Conservation (phyloP, 1,140 invertebrate species). For the Nomia melanderi region DNA sequence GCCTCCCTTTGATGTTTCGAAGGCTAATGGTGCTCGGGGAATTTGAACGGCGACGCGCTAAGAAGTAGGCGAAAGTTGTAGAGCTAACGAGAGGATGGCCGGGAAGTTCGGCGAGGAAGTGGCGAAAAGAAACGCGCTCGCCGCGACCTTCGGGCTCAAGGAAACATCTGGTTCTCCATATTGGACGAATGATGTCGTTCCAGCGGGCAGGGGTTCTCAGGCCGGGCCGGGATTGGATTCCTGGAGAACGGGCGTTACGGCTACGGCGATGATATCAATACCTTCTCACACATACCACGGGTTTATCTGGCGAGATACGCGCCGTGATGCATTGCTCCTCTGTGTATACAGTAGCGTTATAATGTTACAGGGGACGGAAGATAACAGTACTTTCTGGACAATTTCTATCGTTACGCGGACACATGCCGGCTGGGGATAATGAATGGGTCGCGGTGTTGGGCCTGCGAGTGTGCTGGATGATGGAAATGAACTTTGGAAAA, state of each 20-base stretch:
- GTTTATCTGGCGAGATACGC: constrained; percentile 51
- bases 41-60: too few relatives aligned
- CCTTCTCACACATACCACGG: constrained; percentile 16
- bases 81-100: too few relatives aligned
- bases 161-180: constrained; percentile 59
- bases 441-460: neutral
- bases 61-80: too few relatives aligned
- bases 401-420: neutral
- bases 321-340: constrained; percentile 7
- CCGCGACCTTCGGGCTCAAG: constrained; percentile 61
- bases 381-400: constrained; percentile 22
- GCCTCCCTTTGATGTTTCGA: constrained; percentile 33
- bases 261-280: constrained; percentile 58
- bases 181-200: constrained; percentile 62
- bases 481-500: too few relatives aligned
- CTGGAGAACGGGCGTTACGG: constrained; percentile 46
- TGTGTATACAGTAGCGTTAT: constrained; percentile 27
- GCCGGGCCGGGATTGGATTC: constrained; percentile 24
- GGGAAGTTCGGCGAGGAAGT: neutral
- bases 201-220: constrained; percentile 50
- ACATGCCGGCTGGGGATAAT: neutral
- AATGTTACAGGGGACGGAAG: constrained; percentile 4
- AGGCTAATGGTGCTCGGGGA: constrained; percentile 10
- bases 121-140: constrained; percentile 8
- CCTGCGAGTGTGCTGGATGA: neutral